Evolutionary conservation across 2,888 invertebrate genomes (phyloP).

Genomic region (Perdita meconis): DNA sequence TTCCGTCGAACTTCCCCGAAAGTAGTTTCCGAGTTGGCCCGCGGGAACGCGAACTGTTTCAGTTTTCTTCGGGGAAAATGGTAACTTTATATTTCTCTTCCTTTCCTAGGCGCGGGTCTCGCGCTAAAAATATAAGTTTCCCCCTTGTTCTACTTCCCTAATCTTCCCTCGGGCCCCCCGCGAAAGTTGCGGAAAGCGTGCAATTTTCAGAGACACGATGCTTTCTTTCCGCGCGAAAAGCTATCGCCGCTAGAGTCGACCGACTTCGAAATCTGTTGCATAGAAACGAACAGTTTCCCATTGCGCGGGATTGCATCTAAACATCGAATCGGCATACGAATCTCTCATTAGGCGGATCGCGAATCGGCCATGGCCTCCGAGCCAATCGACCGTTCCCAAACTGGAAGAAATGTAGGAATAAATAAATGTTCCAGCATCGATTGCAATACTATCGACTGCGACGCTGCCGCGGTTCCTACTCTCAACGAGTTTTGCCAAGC

Average conservation of each 20-base stretch:
- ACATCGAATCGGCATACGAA: slow-evolving; percentile 55
- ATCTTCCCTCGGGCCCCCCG: slow-evolving; percentile 23
- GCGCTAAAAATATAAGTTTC: slow-evolving; percentile 40
- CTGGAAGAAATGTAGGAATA: slow-evolving; percentile 32
- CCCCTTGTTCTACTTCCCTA: slow-evolving; percentile 29
- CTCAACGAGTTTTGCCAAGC: slow-evolving; percentile 16
- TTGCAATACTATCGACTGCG: slow-evolving; percentile 24
- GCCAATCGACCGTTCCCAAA: slow-evolving; percentile 23
- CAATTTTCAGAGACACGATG: slow-evolving; percentile 18
- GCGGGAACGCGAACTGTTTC: slow-evolving; percentile 37
- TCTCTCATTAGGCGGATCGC: slow-evolving; percentile 54
- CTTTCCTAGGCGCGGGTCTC: slow-evolving; percentile 8
- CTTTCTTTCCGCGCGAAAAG: slow-evolving; percentile 1
- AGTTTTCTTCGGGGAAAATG: slow-evolving; percentile 30
- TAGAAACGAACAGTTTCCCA: slow-evolving; percentile 25
- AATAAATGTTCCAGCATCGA: slow-evolving; percentile 50
- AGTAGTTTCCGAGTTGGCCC: slow-evolving; percentile 38
- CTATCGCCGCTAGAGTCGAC: not conserved
- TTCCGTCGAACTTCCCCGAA: slow-evolving; percentile 4
- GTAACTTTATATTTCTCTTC: slow-evolving; percentile 43
- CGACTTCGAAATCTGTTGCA: slow-evolving; percentile 15
- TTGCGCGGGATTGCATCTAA: slow-evolving; percentile 21
- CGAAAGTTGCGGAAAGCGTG: slow-evolving; percentile 28
- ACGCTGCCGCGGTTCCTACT: slow-evolving; percentile 1
- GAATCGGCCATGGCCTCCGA: slow-evolving; percentile 24